Percentiles rank a stretch among this genome's conserved stretches.
Evolutionary conservation across 2,888 invertebrate species (phyloP).

Genomic region (Lasius fuliginosus): DNA sequence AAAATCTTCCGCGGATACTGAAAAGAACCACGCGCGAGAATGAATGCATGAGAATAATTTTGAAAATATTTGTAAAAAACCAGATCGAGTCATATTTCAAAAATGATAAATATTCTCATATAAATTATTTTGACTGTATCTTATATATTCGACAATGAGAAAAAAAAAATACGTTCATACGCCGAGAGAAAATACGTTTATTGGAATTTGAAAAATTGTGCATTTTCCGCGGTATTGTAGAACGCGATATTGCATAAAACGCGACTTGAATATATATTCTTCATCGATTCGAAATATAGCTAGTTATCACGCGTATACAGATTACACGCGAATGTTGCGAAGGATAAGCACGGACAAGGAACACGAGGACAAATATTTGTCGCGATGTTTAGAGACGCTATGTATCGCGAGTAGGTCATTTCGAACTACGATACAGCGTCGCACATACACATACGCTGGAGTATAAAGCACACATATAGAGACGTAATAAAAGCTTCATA

Average conservation of each 20-base stretch:
- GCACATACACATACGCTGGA: background rate
- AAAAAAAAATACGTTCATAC: background rate
- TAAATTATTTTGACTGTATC: background rate
- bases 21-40: background rate
- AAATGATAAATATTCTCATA: background rate
- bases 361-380: constrained; percentile 45
- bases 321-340: constrained; percentile 22
- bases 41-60: background rate
- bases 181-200: background rate
- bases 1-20: background rate
- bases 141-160: background rate
- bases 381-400: constrained; percentile 34
- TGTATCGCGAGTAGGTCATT: constrained; percentile 44
- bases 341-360: constrained; percentile 22
- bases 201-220: background rate
- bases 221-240: too few relatives aligned
- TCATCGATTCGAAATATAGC: background rate
- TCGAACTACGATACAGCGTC: constrained; percentile 15
- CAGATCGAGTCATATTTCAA: background rate
- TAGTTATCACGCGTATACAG: constrained; percentile 6
- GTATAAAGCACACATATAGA: background rate
- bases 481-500: constrained; percentile 29
- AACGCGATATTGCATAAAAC: background rate
- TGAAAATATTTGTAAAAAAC: constrained; percentile 5
- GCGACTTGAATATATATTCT: background rate